Evolutionary conservation across 1,140 invertebrate species (phyloP).

Genomic region (Gryon sp.): DNA sequence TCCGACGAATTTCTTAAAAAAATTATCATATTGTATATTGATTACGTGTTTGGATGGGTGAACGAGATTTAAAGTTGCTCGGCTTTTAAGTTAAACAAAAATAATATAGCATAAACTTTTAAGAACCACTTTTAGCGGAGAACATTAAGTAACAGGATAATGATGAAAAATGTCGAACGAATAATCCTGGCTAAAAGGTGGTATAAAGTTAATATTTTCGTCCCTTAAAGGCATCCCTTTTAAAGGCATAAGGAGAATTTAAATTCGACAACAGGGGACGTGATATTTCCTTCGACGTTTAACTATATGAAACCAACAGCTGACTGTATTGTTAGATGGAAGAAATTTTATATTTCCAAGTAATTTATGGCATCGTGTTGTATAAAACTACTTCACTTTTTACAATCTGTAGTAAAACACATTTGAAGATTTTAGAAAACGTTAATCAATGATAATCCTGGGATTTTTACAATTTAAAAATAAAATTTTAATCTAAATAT

Average conservation of each 20-base stretch:
- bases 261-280: constrained; percentile 36
- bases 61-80: constrained; percentile 9
- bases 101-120: neutral
- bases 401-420: too few relatives aligned
- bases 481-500: too few relatives aligned
- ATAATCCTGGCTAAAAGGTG: constrained; percentile 16
- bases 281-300: constrained; percentile 8
- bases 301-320: constrained; percentile 27
- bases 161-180: constrained; percentile 15
- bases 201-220: constrained; percentile 12
- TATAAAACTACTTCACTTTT: constrained; percentile 26
- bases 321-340: constrained; percentile 16
- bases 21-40: constrained; percentile 48
- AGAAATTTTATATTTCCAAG: constrained; percentile 9
- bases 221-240: constrained; percentile 6
- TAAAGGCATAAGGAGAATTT: constrained; percentile 25
- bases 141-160: constrained; percentile 10
- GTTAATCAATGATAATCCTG: too few relatives aligned
- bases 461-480: too few relatives aligned
- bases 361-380: constrained; percentile 30
- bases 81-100: constrained; percentile 1
- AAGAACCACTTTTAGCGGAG: neutral
- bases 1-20: constrained; percentile 42
- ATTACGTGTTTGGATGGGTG: constrained; percentile 4
- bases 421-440: too few relatives aligned